Conservation (phyloP, 2,888 invertebrate species). For the Danaus chrysippus region DNA sequence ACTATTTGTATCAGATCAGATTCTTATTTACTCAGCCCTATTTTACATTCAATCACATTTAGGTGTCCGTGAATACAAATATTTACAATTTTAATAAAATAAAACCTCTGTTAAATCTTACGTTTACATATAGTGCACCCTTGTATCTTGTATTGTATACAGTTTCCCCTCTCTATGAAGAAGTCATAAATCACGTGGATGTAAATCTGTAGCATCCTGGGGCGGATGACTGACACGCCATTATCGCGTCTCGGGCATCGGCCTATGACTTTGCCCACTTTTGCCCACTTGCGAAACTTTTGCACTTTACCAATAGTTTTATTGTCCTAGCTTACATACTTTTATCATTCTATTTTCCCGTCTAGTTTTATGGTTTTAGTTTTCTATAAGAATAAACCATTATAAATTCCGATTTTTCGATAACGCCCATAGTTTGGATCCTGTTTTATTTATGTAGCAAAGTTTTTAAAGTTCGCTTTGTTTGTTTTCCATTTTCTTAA, state of each 20-base stretch:
- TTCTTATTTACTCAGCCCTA: too few relatives aligned
- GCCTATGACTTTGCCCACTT: constrained; percentile 52
- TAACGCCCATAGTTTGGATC: constrained; percentile 4
- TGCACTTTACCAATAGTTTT: constrained; percentile 43
- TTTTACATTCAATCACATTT: too few relatives aligned
- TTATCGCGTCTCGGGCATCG: constrained; percentile 59
- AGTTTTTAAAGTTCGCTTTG: constrained; percentile 5
- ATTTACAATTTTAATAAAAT: not conserved
- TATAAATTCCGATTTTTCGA: constrained; percentile 14
- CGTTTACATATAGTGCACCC: constrained; percentile 36
- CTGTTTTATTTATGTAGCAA: not conserved
- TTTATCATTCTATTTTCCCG: constrained; percentile 39
- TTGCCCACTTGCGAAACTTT: constrained; percentile 45
- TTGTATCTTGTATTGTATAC: constrained; percentile 58
- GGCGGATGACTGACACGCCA: constrained; percentile 75
- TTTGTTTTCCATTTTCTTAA: constrained; percentile 6
- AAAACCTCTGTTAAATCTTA: constrained; percentile 19
- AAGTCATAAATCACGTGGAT: constrained; percentile 76
- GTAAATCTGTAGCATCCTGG: constrained; percentile 77
- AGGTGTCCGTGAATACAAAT: too few relatives aligned
- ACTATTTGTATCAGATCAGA: too few relatives aligned
- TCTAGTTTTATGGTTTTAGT: constrained; percentile 34
- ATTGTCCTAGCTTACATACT: constrained; percentile 37
- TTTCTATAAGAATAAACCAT: constrained; percentile 20
- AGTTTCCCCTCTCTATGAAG: constrained; percentile 75